Base-by-base conservation (phyloP, 2,888 invertebrate genomes). In the Chymomyza amoena region DNA sequence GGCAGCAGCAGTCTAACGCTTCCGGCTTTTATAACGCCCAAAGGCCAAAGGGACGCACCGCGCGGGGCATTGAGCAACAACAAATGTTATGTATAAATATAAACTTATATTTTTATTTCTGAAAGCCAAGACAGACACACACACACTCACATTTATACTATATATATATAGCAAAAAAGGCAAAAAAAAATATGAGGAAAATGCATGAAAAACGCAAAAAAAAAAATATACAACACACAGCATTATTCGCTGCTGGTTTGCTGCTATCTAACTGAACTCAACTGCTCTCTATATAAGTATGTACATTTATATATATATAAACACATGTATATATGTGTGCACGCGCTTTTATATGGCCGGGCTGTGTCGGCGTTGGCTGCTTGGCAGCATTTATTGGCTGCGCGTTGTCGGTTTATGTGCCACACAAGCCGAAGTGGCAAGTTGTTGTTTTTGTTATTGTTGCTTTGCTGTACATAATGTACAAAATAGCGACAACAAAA, bases 31-130 rank as follows among this genome's bases (percentile, higher is more conserved):
- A 84, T 86, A 79, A 77, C 86, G 71, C 69, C 69, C 68, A 64
- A 65, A 70, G 68, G 66, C 51, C 59, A 61, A 65, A 61, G 32
- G 64, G 52, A 61, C 10, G 4, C 10, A 66, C 68, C 56, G 54
- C 60, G 68, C 68, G 64, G 60, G 60, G 68, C 79, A 75, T 76
- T 66, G 15, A 25, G 16, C 52, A 18, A 18, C 18, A 67, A 75
- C 81, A 87, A 87, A 85, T 87, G 87, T 81, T 86, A 87, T 81
- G 88, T 87, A 86, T 86, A 86, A 88, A 88, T 84, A 86, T 86
- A 88, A 84, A 84, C 73, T 82, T 88, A 82, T 87, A 88, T 88
- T 84, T 87, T 88, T 85, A 82, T 88, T 88, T 84, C 73, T 73
- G 39, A 73, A 18, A 77, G 79, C 72, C 77, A 80, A 61, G 50